These are phyloP conservation scores for Glaucomys volans DNA, from an alignment of 2,113 vertebrate genomes.

Conservation along the genomic window DNA sequence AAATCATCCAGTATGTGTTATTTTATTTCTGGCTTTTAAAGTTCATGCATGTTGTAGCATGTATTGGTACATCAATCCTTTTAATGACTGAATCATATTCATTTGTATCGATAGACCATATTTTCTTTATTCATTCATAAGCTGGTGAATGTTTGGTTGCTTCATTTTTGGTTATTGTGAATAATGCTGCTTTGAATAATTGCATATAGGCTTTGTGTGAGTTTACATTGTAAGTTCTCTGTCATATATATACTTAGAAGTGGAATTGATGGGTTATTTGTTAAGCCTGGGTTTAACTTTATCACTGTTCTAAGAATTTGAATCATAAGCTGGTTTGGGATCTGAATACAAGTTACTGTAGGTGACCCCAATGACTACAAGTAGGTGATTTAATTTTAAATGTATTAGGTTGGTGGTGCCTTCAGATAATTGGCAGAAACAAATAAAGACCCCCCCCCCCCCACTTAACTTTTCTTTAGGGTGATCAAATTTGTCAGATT, in stretches of 20 bases:
- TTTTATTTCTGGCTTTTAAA: slow-evolving; percentile 6
- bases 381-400: background rate
- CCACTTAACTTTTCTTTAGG: background rate
- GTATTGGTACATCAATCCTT: background rate
- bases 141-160: background rate
- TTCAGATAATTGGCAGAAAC: background rate
- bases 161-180: background rate
- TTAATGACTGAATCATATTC: slow-evolving; percentile 4
- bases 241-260: background rate
- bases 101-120: background rate
- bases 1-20: background rate
- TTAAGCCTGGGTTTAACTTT: background rate
- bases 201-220: background rate
- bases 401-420: background rate
- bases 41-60: background rate
- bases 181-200: background rate
- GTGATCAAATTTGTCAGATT: background rate
- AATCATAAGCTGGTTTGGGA: background rate
- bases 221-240: background rate
- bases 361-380: background rate
- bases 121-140: background rate
- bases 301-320: background rate
- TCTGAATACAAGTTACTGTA: background rate
- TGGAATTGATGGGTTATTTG: background rate
- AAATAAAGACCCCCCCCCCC: background rate